Evolutionary conservation across 92 coral and sea anemone species (phyloP), one percentile per base, ranked within the genome.

Genomic region (Pocillopora grandis): DNA sequence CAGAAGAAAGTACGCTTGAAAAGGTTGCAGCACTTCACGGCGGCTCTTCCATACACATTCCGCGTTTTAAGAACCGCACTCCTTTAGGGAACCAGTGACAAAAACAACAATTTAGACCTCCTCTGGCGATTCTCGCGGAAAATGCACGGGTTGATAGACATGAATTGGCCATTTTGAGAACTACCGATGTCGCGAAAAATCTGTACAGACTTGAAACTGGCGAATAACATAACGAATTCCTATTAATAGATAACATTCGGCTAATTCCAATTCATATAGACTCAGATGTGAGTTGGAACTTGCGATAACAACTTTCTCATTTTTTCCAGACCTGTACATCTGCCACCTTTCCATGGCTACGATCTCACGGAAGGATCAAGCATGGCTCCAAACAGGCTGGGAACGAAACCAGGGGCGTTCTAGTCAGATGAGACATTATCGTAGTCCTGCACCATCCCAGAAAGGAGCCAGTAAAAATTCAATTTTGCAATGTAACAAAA

Each of bases 401-500:
- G 79, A 83, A 62, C 91, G 78, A 62, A 78, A 64, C 76, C 68
- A 77, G 66, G 64, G 74, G 21, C 68, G 36, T 56, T 83, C 88
- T 55, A 62, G 88, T 76, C 90, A 86, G 48, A 61, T 61, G 71
- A 81, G 87, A 27, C 79, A 64, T 79, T 79, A 57, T 58, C 71
- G 75, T 20, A 59, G 76, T 48, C 82, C 86, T 15, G 69, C 20
- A 79, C 89, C 75, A 49, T 37, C 52, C 65, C 66, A 62, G 37
- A 82, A 66, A 66, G 90, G 81, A 23, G 71, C 79, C 60, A 85
- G 87, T 74, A 81, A 66, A 60, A 86, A 86, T 79, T 66, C 81
- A 31, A 62, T 80, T 18, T 86, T 85, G 37, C 92, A 85, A 67
- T 86, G 92, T 80, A 77, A 77, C 61, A 86, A 86, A 72, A 90